Percentiles rank a stretch among this genome's conserved stretches.
Evolutionary conservation across 1,140 invertebrate species (phyloP).

Genomic region (Heliconius eleuchia): DNA sequence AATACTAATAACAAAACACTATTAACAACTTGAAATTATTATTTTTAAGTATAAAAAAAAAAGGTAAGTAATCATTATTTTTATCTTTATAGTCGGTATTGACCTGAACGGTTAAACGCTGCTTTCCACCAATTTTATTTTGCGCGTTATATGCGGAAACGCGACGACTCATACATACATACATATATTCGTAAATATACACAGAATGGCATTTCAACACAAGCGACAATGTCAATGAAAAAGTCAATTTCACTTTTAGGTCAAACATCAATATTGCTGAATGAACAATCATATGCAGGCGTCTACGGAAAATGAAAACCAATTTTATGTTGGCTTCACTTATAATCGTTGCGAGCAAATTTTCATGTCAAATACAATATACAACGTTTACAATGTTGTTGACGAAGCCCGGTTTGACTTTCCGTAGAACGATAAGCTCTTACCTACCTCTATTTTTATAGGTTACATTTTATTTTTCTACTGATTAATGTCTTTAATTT

Average conservation of each 20-base stretch:
- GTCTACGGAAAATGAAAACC: conserved; percentile 40
- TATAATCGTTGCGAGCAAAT: conserved; percentile 58
- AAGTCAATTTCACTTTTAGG: conserved; percentile 6
- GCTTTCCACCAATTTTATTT: no score
- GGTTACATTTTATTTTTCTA: neutral
- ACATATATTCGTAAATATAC: no score
- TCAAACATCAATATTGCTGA: neutral
- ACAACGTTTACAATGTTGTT: conserved; percentile 57
- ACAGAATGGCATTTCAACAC: neutral
- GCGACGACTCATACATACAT: no score
- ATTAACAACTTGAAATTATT: no score
- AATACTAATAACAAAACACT: no score
- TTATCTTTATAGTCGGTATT: no score
- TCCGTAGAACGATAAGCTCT: neutral
- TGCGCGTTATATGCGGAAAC: no score
- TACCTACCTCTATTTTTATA: neutral
- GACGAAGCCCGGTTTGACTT: conserved; percentile 38
- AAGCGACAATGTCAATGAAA: neutral
- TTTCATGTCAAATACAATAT: conserved; percentile 71
- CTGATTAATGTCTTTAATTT: no score
- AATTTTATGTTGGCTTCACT: conserved; percentile 58
- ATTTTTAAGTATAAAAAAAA: no score
- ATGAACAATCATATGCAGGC: conserved; percentile 53
- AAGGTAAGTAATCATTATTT: no score
- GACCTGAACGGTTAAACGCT: no score